These are phyloP conservation scores for Gymnocheta viridis DNA, from an alignment of 2,888 invertebrate species.

Conservation along the genomic window DNA sequence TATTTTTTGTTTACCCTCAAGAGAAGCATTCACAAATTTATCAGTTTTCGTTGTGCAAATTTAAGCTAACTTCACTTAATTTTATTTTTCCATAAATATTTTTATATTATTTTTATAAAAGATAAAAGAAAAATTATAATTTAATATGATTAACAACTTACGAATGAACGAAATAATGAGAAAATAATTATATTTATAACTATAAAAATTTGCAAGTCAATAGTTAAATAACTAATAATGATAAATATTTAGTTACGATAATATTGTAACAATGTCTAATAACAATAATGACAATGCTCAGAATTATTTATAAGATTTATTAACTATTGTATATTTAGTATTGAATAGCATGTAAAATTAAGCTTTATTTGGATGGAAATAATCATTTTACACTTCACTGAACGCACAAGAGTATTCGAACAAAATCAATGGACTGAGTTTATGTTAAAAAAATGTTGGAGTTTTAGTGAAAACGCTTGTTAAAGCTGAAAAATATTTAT, in stretches of 20 bases:
- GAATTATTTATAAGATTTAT: not conserved
- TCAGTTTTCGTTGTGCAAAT: no score
- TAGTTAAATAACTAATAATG: not conserved
- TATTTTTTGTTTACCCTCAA: no score
- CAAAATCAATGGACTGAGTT: not conserved
- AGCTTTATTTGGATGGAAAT: not conserved
- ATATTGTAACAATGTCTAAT: not conserved
- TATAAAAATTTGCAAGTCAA: constrained; percentile 3
- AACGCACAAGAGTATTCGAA: not conserved
- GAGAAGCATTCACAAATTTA: no score
- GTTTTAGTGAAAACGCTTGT: not conserved
- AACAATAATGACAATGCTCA: not conserved
- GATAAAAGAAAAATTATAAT: not conserved
- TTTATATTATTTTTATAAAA: no score
- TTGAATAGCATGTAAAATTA: not conserved
- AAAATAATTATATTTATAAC: not conserved
- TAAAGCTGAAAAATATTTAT: no score
- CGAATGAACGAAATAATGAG: not conserved
- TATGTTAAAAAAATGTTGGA: not conserved
- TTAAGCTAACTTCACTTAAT: no score
- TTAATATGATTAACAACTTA: not conserved
- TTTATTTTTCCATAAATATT: no score
- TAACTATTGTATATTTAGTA: not conserved
- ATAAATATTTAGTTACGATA: not conserved
- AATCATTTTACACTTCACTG: not conserved